Evolutionary conservation across 2,797 vertebrate genomes (phyloP).

Genomic region (Malacoctenus gilli): DNA sequence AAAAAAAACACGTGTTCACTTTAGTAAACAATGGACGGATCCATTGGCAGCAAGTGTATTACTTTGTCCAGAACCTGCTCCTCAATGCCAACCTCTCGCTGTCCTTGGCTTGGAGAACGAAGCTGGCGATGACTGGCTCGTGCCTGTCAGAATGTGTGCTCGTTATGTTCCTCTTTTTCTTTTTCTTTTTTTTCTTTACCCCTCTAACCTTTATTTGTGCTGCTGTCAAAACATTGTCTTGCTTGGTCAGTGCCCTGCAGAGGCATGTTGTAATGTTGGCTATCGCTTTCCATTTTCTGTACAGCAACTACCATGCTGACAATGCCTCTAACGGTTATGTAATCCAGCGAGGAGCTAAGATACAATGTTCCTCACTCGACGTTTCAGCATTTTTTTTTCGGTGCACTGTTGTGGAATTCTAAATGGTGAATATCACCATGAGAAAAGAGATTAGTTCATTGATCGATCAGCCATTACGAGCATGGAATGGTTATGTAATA

Average conservation of each 20-base stretch:
- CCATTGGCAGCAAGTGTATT: constrained; percentile 10
- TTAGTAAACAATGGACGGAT: constrained; percentile 8
- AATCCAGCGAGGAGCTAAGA: constrained; percentile 3
- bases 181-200: too few relatives aligned
- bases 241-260: constrained; percentile 5
- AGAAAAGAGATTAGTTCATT: constrained; percentile 33
- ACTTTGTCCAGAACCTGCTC: constrained; percentile 36
- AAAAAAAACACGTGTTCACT: constrained; percentile 20
- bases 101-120: constrained; percentile 31
- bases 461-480: constrained; percentile 7
- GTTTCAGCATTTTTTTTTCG: constrained; percentile 46
- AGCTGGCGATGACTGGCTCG: constrained; percentile 20
- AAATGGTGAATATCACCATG: constrained; percentile 21
- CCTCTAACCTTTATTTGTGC: constrained; percentile 42
- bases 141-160: constrained; percentile 47
- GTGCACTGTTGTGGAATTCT: constrained; percentile 43
- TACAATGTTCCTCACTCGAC: constrained; percentile 12
- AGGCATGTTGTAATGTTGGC: neutral
- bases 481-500: constrained; percentile 1
- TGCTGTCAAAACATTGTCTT: constrained; percentile 44
- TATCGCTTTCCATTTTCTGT: neutral
- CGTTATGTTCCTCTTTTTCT: constrained; percentile 27
- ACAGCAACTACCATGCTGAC: constrained; percentile 1
- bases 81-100: constrained; percentile 61
- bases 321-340: constrained; percentile 19